phyloP scores from a whole-genome alignment of 2,888 invertebrate species.

The Noctua janthe region DNA sequence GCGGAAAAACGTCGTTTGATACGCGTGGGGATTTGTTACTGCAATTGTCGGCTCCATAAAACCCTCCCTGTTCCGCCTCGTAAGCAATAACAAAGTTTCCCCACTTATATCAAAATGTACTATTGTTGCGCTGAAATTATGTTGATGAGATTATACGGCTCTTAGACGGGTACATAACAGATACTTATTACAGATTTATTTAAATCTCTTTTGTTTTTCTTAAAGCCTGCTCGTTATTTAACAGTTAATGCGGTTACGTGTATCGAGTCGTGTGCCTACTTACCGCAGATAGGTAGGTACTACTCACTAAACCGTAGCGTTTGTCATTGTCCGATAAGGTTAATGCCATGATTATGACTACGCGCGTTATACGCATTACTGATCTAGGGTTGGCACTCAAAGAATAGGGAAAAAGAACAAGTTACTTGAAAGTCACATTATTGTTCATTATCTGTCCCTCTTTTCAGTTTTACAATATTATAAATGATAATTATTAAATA shows the following conservation, averaged over 20 bases:
- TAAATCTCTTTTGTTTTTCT: slow-evolving; percentile 6
- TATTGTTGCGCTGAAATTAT: neutral
- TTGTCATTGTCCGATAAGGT: slow-evolving; percentile 68
- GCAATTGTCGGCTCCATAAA: no score
- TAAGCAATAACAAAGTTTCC: no score
- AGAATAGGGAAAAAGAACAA: neutral
- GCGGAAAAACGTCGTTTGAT: no score
- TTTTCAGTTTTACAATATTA: no score
- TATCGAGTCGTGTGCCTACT: slow-evolving; percentile 25
- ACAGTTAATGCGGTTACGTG: slow-evolving; percentile 47
- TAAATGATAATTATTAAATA: no score
- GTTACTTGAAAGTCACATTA: neutral
- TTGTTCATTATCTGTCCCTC: no score
- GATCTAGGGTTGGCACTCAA: slow-evolving; percentile 37
- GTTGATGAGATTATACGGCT: neutral
- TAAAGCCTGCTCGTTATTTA: slow-evolving; percentile 45
- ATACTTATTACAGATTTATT: neutral
- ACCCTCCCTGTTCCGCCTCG: no score
- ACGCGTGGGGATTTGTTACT: no score
- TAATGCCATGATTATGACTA: slow-evolving; percentile 65
- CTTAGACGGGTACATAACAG: neutral
- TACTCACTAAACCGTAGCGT: slow-evolving; percentile 46
- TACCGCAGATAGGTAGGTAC: neutral
- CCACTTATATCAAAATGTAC: no score
- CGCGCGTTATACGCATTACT: slow-evolving; percentile 43